phyloP scores from a whole-genome alignment of 2,113 vertebrate genomes.

The Nibea coibor region DNA sequence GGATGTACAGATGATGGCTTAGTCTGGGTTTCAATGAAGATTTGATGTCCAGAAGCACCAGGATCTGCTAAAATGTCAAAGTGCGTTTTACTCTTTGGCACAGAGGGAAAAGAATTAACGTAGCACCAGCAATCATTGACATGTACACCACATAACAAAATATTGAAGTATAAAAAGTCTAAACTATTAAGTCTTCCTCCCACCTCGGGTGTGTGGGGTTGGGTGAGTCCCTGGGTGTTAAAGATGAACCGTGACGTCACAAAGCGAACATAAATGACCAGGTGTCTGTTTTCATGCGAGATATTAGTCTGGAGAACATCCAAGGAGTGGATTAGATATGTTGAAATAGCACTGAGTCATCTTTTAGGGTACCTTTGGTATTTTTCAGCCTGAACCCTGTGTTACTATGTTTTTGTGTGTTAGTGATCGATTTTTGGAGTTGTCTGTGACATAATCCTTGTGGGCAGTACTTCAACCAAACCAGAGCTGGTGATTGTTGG shows the following conservation, averaged over 20 bases:
- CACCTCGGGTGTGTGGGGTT: neutral
- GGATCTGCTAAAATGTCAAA: neutral
- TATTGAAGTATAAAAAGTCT: neutral
- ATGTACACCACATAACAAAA: neutral
- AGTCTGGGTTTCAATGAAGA: conserved; percentile 6
- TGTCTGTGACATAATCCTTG: no score
- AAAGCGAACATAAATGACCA: neutral
- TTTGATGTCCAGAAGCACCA: neutral
- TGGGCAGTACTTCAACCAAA: no score
- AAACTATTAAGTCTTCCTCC: neutral
- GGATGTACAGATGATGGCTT: conserved; percentile 21
- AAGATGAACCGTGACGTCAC: neutral
- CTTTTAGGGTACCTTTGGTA: no score
- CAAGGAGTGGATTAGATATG: no score
- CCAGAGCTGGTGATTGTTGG: no score
- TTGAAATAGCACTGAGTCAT: no score
- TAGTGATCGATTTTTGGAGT: no score
- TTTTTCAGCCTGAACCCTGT: no score
- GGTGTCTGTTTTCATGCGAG: neutral
- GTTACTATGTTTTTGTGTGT: no score
- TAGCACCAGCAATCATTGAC: neutral
- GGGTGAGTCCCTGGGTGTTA: neutral
- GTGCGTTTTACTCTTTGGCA: neutral
- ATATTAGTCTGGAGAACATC: neutral
- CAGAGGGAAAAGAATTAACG: neutral